Base-by-base conservation (phyloP, 2,888 invertebrate species). In the Plagiodera versicolora region DNA sequence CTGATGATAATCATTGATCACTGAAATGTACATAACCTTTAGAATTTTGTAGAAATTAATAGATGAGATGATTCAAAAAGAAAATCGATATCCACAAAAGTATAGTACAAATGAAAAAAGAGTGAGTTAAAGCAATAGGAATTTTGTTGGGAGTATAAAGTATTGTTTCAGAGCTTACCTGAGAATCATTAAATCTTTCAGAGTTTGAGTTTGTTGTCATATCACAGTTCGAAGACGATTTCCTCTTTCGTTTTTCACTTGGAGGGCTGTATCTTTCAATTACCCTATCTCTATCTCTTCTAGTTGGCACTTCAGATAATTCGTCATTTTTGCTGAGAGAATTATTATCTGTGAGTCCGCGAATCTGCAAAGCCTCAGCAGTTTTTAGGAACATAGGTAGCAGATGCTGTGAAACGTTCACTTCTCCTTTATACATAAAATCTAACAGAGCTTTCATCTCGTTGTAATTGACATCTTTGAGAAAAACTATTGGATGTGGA, bases 401-500 rank as follows among this genome's bases (percentile, higher is more conserved):
- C 81, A 92, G 88, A 83, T 92, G 91, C 84, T 94, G 94, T 78
- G 92, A 93, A 81, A 94, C 92, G 83, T 94, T 94, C 64, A 81
- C 80, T 68, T 74, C 79, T 78, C 91, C 91, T 84, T 92, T 92
- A 84, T 95, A 95, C 94, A 95, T 94, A 81, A 94, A 95, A 83
- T 92, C 92, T 80, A 94, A 85, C 78, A 94, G 84, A 70, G 92
- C 92, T 82, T 91, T 92, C 86, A 94, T 92, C 83, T 94, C 93
- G 79, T 89, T 88, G 79, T 88, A 90, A 83, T 91, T 88, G 79
- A 94, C 93, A 88, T 94, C 94, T 87, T 92, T 93, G 78, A 94
- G 87, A 82, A 93, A 93, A 83, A 94, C 93, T 79, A 94, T 94
- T 64, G 93, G 94, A 83, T 94, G 94, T 76, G 93, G 93, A 83